phyloP scores from a whole-genome alignment of 2,797 vertebrate species.

The Austrolebias charrua region DNA sequence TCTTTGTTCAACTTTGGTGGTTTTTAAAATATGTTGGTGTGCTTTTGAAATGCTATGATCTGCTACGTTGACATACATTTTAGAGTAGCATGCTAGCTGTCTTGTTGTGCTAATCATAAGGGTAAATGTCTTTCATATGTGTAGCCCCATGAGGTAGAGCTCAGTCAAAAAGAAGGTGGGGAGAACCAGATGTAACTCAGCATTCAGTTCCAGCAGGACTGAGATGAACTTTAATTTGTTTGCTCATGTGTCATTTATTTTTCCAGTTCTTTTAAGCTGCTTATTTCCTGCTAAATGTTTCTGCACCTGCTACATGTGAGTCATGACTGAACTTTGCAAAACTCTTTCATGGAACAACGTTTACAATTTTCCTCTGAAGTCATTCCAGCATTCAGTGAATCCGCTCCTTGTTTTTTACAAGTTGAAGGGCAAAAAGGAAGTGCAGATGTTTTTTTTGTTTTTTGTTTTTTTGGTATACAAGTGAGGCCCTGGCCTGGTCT shows the following conservation, averaged over 20 bases:
- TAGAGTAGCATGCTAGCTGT: slow-evolving; percentile 69
- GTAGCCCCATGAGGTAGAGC: slow-evolving; percentile 69
- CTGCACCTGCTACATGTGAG: slow-evolving; percentile 26
- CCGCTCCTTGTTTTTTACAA: slow-evolving; percentile 71
- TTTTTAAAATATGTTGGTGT: slow-evolving; percentile 52
- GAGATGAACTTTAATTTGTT: slow-evolving; percentile 31
- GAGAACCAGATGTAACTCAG: slow-evolving; percentile 59
- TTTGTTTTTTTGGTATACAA: slow-evolving; percentile 65
- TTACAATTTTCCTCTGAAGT: slow-evolving; percentile 35
- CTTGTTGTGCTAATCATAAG: slow-evolving; percentile 74
- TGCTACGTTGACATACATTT: slow-evolving; percentile 73
- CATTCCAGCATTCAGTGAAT: slow-evolving; percentile 48
- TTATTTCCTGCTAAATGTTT: slow-evolving; percentile 19
- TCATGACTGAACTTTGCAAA: slow-evolving; percentile 29
- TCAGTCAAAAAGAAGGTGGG: slow-evolving; percentile 55
- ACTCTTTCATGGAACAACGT: slow-evolving; percentile 31
- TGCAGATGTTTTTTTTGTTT: slow-evolving; percentile 59
- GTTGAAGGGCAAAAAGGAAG: slow-evolving; percentile 73
- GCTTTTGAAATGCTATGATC: slow-evolving; percentile 75
- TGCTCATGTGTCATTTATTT: not conserved
- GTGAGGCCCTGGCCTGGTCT: slow-evolving; percentile 57
- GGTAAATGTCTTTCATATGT: slow-evolving; percentile 77
- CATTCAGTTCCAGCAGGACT: slow-evolving; percentile 32
- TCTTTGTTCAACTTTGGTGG: slow-evolving; percentile 50
- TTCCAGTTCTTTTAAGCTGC: slow-evolving; percentile 34